Evolutionary conservation across 2,888 invertebrate genomes (phyloP).

Genomic region (Oligia fasciuncula): DNA sequence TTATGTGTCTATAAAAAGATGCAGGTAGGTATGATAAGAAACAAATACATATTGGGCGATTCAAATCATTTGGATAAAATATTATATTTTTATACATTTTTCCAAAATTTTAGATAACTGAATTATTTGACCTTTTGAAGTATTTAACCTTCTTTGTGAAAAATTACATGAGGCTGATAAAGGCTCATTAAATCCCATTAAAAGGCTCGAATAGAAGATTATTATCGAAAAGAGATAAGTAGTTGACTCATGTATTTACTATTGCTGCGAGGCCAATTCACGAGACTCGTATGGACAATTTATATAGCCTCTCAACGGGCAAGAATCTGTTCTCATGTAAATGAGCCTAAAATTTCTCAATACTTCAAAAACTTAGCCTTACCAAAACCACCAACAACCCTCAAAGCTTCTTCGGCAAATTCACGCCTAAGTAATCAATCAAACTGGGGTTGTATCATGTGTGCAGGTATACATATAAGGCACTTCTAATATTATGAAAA

Average conservation of each 20-base stretch:
- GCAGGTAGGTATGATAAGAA: too few species aligned
- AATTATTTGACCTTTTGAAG: background rate
- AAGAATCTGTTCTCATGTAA: background rate
- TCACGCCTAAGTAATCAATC: background rate
- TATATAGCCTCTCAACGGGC: background rate
- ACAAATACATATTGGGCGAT: background rate
- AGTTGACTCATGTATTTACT: background rate
- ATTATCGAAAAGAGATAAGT: background rate
- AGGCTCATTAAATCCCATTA: background rate
- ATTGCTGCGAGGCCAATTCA: too few species aligned
- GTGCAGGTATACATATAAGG: background rate
- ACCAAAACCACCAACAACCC: background rate
- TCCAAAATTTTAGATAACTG: background rate
- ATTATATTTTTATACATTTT: constrained; percentile 8
- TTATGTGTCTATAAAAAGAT: too few species aligned
- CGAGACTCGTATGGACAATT: background rate
- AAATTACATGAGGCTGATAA: background rate
- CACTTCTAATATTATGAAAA: background rate
- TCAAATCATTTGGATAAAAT: constrained; percentile 8
- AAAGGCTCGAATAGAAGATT: background rate
- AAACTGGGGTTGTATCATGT: background rate
- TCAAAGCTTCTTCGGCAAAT: too few species aligned
- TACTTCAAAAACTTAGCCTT: background rate
- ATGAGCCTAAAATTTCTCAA: background rate
- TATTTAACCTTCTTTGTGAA: background rate